Conservation (phyloP, 2,797 vertebrate genomes). For the Tympanoctomys barrerae region DNA sequence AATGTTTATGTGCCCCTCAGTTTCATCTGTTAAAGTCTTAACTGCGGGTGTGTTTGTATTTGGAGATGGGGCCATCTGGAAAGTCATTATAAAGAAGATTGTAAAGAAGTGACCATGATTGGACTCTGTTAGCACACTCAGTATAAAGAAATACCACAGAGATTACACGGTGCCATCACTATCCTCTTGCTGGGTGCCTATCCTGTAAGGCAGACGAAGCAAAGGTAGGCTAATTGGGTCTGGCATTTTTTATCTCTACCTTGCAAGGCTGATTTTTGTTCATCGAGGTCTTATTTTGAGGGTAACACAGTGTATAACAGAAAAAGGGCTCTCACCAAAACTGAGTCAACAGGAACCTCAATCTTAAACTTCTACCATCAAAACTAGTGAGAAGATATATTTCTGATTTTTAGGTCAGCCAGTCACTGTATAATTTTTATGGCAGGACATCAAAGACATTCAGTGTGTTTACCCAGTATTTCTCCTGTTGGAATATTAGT, state of each 20-base stretch:
- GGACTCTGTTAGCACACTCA: background rate
- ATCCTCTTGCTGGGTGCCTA: background rate
- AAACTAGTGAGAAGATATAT: background rate
- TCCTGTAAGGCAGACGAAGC: background rate
- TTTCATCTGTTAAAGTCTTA: background rate
- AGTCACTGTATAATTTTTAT: background rate
- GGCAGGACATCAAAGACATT: background rate
- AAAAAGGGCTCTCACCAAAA: background rate
- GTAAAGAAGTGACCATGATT: background rate
- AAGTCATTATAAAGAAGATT: background rate
- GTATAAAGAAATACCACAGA: background rate
- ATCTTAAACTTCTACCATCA: background rate
- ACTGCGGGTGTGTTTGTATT: background rate
- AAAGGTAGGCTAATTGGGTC: background rate
- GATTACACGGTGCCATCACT: background rate
- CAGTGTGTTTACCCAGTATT: background rate
- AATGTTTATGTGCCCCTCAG: background rate
- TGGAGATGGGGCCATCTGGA: background rate
- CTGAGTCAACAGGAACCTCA: rapidly evolving
- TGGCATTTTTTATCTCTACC: background rate
- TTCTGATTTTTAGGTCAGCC: background rate
- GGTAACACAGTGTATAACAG: background rate
- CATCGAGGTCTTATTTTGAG: background rate
- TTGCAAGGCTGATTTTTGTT: background rate
- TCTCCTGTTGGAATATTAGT: background rate